Conservation (phyloP, 2,888 invertebrate species). For the Drosophila kanekoi region DNA sequence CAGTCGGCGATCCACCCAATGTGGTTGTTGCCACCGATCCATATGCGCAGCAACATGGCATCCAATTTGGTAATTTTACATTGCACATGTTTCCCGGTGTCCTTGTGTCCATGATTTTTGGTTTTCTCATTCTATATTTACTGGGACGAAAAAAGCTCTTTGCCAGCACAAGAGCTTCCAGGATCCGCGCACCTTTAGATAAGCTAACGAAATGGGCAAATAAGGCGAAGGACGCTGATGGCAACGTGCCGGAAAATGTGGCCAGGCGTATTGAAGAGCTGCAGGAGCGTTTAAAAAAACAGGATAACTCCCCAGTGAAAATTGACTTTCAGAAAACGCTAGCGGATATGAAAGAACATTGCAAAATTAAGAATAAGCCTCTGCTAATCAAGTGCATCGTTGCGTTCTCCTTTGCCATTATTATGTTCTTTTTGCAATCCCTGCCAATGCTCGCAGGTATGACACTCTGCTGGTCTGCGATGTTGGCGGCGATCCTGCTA, state of each 20-base stretch:
- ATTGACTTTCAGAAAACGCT: slow-evolving; percentile 86
- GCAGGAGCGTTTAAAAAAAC: slow-evolving; percentile 55
- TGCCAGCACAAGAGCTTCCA: slow-evolving; percentile 86
- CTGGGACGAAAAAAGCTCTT: slow-evolving; percentile 89
- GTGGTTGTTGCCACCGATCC: slow-evolving; percentile 80
- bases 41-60: slow-evolving; percentile 85
- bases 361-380: slow-evolving; percentile 90
- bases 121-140: slow-evolving; percentile 89
- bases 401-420: slow-evolving; percentile 89
- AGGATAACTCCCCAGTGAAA: too few species aligned
- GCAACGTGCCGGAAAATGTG: background rate
- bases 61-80: slow-evolving; percentile 91
- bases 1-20: slow-evolving; percentile 94
- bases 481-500: slow-evolving; percentile 91
- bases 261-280: background rate
- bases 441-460: slow-evolving; percentile 89
- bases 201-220: slow-evolving; percentile 90
- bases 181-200: slow-evolving; percentile 87
- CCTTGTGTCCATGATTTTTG: slow-evolving; percentile 85
- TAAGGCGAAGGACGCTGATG: background rate
- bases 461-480: slow-evolving; percentile 93
- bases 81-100: slow-evolving; percentile 92
- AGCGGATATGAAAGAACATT: slow-evolving; percentile 87
- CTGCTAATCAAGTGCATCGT: slow-evolving; percentile 90
- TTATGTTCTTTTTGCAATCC: slow-evolving; percentile 92